Evolutionary conservation across 2,113 vertebrate species (phyloP).

Genomic region (Nibea coibor): DNA sequence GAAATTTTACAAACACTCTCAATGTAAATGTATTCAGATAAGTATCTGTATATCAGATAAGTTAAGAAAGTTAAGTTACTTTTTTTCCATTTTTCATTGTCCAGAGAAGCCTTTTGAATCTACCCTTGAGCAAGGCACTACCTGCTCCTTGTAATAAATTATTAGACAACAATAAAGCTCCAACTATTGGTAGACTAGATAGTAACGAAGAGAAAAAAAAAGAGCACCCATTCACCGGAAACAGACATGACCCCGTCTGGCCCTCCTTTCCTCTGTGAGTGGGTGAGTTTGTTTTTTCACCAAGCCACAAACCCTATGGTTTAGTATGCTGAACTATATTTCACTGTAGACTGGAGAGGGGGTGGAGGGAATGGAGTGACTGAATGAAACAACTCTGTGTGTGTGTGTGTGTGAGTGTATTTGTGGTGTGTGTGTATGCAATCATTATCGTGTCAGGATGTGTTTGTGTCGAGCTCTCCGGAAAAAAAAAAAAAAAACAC

Average conservation of each 20-base stretch:
- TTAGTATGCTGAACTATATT: slow-evolving; percentile 68
- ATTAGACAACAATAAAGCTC: not conserved
- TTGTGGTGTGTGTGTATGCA: slow-evolving; percentile 14
- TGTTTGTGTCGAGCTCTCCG: slow-evolving; percentile 63
- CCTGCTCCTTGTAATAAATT: not conserved
- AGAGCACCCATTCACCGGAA: slow-evolving; percentile 60
- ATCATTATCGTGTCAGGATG: slow-evolving; percentile 40
- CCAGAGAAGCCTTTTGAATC: not conserved
- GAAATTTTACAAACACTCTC: no score
- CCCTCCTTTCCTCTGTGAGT: slow-evolving; percentile 67
- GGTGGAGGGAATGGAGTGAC: slow-evolving; percentile 63
- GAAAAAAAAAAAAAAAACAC: slow-evolving; percentile 67
- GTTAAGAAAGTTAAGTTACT: no score
- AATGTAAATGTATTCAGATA: no score
- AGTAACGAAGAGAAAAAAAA: not conserved
- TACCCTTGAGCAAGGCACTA: not conserved
- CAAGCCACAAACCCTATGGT: slow-evolving; percentile 78
- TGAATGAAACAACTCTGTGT: slow-evolving; percentile 54
- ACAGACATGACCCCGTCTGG: slow-evolving; percentile 56
- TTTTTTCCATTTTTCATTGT: not conserved
- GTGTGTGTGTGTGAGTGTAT: slow-evolving; percentile 31
- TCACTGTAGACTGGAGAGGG: slow-evolving; percentile 60
- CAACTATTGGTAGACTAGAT: not conserved
- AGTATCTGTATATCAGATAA: no score
- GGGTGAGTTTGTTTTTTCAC: slow-evolving; percentile 75